Percentiles rank a stretch among this genome's conserved stretches.
phyloP scores from a whole-genome alignment of 2,113 vertebrate species.

The Coryphaenoides rupestris region DNA sequence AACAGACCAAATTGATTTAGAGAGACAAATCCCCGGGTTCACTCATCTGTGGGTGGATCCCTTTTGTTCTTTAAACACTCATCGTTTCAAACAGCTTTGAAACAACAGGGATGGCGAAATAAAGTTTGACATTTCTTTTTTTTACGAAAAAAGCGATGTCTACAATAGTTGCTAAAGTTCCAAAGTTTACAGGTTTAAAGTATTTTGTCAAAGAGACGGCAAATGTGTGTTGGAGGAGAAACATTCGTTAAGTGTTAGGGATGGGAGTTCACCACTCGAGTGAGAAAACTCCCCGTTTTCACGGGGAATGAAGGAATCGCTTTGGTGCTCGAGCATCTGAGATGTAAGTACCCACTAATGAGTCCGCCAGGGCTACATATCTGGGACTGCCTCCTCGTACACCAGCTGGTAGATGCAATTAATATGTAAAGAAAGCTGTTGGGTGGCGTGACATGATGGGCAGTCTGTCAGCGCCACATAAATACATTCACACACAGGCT shows the following conservation, averaged over 20 bases:
- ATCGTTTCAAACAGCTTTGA: too few species aligned
- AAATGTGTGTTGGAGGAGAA: too few species aligned
- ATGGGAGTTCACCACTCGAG: background rate
- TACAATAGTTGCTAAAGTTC: too few species aligned
- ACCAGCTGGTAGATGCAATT: slow-evolving; percentile 61
- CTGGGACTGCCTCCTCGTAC: slow-evolving; percentile 29
- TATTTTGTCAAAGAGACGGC: too few species aligned
- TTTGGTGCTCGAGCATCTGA: slow-evolving; percentile 22
- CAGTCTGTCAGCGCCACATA: slow-evolving; percentile 27
- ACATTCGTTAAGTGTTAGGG: background rate
- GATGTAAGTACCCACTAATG: slow-evolving; percentile 54
- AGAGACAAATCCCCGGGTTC: too few species aligned
- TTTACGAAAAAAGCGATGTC: too few species aligned
- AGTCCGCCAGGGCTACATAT: slow-evolving; percentile 44
- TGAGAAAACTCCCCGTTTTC: slow-evolving; percentile 25
- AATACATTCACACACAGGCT: slow-evolving; percentile 30
- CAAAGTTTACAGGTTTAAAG: too few species aligned
- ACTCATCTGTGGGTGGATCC: too few species aligned
- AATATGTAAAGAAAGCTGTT: slow-evolving; percentile 68
- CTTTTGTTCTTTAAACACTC: too few species aligned
- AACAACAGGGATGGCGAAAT: too few species aligned
- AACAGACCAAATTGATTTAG: too few species aligned
- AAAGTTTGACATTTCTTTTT: too few species aligned
- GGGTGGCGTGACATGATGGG: slow-evolving; percentile 42
- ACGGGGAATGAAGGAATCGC: background rate